Conservation (phyloP, 2,113 vertebrate species). For the Channa maculata region DNA sequence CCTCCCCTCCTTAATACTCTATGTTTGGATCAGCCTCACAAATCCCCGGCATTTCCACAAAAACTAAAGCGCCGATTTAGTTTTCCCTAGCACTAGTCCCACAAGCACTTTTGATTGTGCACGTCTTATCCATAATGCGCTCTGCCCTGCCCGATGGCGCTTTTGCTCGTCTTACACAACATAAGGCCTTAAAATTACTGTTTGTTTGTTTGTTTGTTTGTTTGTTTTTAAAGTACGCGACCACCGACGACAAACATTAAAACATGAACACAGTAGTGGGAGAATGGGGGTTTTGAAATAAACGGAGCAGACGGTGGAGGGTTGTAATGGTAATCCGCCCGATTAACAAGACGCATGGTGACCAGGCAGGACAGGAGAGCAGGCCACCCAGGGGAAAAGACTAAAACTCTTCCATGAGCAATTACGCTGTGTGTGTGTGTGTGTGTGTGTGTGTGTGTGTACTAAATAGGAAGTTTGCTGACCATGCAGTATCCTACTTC, state of each 20-base stretch:
- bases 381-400: conserved; percentile 19
- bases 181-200: neutral
- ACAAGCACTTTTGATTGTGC: conserved; percentile 26
- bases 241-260: neutral
- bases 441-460: neutral
- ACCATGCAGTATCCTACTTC: too few species aligned
- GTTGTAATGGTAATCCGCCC: conserved; percentile 74
- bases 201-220: neutral
- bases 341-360: conserved; percentile 74
- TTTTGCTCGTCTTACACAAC: conserved; percentile 24
- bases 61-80: conserved; percentile 55
- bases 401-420: conserved; percentile 4
- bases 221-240: neutral
- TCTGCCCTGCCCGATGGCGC: neutral
- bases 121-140: conserved; percentile 31
- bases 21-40: conserved; percentile 63
- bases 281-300: conserved; percentile 62
- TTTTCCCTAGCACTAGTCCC: conserved; percentile 25
- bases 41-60: conserved; percentile 63
- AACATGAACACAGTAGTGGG: conserved; percentile 16
- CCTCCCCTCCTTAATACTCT: conserved; percentile 45
- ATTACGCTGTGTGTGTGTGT: neutral
- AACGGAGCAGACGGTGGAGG: conserved; percentile 74
- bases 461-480: neutral
- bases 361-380: conserved; percentile 42